Base-by-base conservation (phyloP, 2,888 invertebrate species). In the Platycheirus rosarum region DNA sequence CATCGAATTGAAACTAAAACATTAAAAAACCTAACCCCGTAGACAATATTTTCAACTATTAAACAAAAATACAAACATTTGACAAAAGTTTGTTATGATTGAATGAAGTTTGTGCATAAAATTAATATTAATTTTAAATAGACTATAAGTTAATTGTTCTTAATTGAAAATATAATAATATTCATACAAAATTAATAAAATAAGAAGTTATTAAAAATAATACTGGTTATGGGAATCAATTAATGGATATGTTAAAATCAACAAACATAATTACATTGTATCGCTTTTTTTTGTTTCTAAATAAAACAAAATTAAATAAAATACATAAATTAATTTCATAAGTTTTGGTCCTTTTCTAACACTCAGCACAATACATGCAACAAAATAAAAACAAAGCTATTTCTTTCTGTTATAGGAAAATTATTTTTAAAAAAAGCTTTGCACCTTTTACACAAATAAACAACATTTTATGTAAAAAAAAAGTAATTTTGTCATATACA, bases 351-450 rank as follows among this genome's bases (percentile, higher is more conserved):
- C 68, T 82, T 46, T 69, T 20, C 84, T 82, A 82, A 82, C 82
- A 82, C 73, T 51, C 32, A 73, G 77, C 82, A 82, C 82, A 68
- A 66, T 73, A 35, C 40, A 53, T 63, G 57, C 69, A 44, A 76
- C 70, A 69, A 60, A 51, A 26, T 44, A 16, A 40, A 46, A 42
- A 44, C 16, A 51, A 32, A 35, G 46, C 46, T n/a, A 49, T 48
- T 62, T 68, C 44, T 62, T 40, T 49, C 9, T 51, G 40, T 73
- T 53, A 18, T 23, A 32, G 29, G 29, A 29, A 65, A 23, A 29
- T 37, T 42, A 51, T 18, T 42, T 26, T 42, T 16, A 63, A 71
- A 62, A 5, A 66, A 40, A 69, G 40, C 48, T 69, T 60, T 65
- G 74, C 82, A 77, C 80, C 57, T 48, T 71, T 9, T 44, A 63